Percentiles rank a stretch among this genome's conserved stretches.
phyloP scores from a whole-genome alignment of 2,797 vertebrate species.

The Denticeps clupeoides region DNA sequence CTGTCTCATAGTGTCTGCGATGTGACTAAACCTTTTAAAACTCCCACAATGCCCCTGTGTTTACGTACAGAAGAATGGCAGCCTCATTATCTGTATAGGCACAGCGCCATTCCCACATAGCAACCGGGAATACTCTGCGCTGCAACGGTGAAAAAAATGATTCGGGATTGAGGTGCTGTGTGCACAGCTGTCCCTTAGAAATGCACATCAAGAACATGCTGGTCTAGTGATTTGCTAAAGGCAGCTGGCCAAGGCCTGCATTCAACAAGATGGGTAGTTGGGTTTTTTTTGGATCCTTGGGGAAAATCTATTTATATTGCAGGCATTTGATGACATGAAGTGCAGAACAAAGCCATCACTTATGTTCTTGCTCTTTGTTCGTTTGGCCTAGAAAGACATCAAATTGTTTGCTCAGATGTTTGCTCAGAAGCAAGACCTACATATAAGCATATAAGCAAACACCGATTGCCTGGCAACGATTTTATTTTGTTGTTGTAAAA shows the following conservation, averaged over 20 bases:
- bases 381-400: neutral
- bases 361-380: neutral
- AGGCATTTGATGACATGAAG: neutral
- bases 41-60: constrained; percentile 28
- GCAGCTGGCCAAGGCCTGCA: constrained; percentile 9
- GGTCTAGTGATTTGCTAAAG: constrained; percentile 12
- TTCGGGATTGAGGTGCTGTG: constrained; percentile 17
- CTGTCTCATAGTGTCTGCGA: constrained; percentile 26
- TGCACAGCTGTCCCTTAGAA: constrained; percentile 30
- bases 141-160: constrained; percentile 20
- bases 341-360: constrained; percentile 4
- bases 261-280: neutral
- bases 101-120: constrained; percentile 17
- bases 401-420: neutral
- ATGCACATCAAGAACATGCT: constrained; percentile 24
- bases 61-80: constrained; percentile 32
- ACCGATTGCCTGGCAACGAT: too few species aligned
- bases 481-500: too few species aligned
- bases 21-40: constrained; percentile 22
- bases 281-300: neutral
- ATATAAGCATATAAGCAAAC: too few species aligned
- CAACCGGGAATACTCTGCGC: constrained; percentile 28
- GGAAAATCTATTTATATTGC: constrained; percentile 3
- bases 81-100: constrained; percentile 11
- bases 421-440: too few species aligned